Percentiles rank a stretch among this genome's conserved stretches.
Conservation (phyloP, 2,888 invertebrate species). For the Synanthedon tipuliformis region DNA sequence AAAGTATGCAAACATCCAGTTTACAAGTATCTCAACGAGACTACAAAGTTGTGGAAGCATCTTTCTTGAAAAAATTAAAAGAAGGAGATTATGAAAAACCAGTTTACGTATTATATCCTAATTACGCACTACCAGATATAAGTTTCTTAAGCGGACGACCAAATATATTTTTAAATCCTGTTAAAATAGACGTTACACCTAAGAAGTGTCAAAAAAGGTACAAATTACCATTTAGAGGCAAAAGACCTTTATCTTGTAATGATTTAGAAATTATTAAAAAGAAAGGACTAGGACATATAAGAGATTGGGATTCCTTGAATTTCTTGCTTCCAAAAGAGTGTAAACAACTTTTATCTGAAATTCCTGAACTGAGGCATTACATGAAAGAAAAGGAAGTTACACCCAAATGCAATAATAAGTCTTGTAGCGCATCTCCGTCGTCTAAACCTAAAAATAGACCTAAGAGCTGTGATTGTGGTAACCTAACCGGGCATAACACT, state of each 20-base stretch:
- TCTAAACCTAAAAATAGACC: constrained; percentile 71
- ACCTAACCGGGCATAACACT: constrained; percentile 65
- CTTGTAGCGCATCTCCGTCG: constrained; percentile 49
- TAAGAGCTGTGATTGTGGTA: constrained; percentile 71
- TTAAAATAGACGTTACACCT: constrained; percentile 65
- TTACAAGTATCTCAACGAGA: constrained; percentile 59
- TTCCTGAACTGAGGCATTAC: constrained; percentile 80
- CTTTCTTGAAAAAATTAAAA: constrained; percentile 77
- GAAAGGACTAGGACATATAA: constrained; percentile 85
- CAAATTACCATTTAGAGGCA: constrained; percentile 48
- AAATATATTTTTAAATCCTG: constrained; percentile 81
- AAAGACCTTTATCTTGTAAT: constrained; percentile 81
- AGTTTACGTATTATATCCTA: constrained; percentile 91
- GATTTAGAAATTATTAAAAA: constrained; percentile 85
- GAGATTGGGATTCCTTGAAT: constrained; percentile 94
- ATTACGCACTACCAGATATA: constrained; percentile 89
- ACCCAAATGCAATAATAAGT: constrained; percentile 45
- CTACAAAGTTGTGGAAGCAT: constrained; percentile 75
- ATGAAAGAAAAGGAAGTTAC: constrained; percentile 65
- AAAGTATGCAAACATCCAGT: constrained; percentile 80
- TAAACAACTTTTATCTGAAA: constrained; percentile 80
- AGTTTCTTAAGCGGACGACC: constrained; percentile 77
- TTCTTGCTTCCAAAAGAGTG: constrained; percentile 89
- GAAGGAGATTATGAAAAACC: constrained; percentile 77
- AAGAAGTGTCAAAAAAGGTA: constrained; percentile 49